Conservation (phyloP, 2,888 invertebrate genomes). For the Ormyrus thymus region DNA sequence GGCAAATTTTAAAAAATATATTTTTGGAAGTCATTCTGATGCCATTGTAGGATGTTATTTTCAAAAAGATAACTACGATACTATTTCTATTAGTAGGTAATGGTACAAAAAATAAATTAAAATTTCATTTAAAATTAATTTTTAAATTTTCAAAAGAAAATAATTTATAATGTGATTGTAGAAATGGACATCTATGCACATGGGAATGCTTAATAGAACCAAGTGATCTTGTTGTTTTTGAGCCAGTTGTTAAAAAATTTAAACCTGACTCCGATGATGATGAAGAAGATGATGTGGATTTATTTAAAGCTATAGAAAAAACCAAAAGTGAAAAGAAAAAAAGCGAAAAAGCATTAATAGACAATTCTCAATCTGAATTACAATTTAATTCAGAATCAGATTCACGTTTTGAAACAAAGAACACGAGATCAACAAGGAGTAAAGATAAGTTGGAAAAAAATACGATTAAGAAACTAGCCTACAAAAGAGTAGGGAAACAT, state of each 20-base stretch:
- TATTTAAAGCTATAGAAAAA: conserved; percentile 78
- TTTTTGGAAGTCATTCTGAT: conserved; percentile 90
- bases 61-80: conserved; percentile 88
- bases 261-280: conserved; percentile 64
- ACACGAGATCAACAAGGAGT: conserved; percentile 40
- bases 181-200: conserved; percentile 88
- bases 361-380: conserved; percentile 62
- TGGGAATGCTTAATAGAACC: conserved; percentile 91
- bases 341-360: conserved; percentile 63
- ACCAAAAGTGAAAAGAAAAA: conserved; percentile 73
- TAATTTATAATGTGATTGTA: conserved; percentile 59
- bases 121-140: conserved; percentile 7
- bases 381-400: no score
- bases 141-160: conserved; percentile 15
- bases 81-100: conserved; percentile 84
- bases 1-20: conserved; percentile 84
- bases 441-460: conserved; percentile 49
- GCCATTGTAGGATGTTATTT: conserved; percentile 91
- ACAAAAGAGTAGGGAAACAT: conserved; percentile 84
- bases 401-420: no score
- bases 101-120: neutral
- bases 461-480: conserved; percentile 75
- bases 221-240: conserved; percentile 80
- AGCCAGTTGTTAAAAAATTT: conserved; percentile 76
- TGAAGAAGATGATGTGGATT: conserved; percentile 81